Evolutionary conservation across 1,140 invertebrate genomes (phyloP), one percentile per base, ranked within the genome.

Genomic region (Drosophila truncata): DNA sequence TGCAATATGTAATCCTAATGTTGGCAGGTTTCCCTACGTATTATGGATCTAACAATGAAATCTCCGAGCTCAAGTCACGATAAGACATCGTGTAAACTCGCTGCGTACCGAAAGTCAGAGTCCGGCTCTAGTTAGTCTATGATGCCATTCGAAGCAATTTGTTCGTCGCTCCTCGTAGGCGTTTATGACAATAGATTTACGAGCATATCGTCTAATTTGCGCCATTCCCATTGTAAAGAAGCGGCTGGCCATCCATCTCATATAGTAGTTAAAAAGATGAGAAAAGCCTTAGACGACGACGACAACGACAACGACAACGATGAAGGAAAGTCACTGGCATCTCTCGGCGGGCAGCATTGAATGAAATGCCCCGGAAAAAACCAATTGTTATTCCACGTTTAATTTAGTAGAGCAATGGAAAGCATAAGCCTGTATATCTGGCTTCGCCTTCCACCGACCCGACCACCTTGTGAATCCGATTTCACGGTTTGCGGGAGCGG

Each of bases 311-410:
- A 18, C 39, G 35, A 61, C 39, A 46, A 77, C 47, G 66, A 64
- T 69, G 77, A 84, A 84, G 81, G 73, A 84, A 84, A 84, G 82
- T 85, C 77, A 80, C 81, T 80, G 59, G 55, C 39, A 60, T 63
- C 76, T 73, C 64, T 52, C 49, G 66, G 42, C 37, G 64, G 27
- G 50, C 58, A 80, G 62, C 74, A 65, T 84, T 88, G 84, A 90
- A 88, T 88, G 81, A 90, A 90, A 90, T 90, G 85, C 86, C 85
- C 81, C 85, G 85, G 85, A 90, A 90, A 90, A 90, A 90, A 90
- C 85, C 85, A 90, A 90, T 90, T 90, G 85, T 77, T 76, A 76
- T 84, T 78, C 78, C 83, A 72, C 54, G 82, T 78, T 85, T 90
- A 90, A 90, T 88, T 84, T 84, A 76, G 80, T 70, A 63, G 77